Percentiles rank a stretch among this genome's conserved stretches.
phyloP scores from a whole-genome alignment of 2,797 vertebrate species.

The Monodelphis domestica region DNA sequence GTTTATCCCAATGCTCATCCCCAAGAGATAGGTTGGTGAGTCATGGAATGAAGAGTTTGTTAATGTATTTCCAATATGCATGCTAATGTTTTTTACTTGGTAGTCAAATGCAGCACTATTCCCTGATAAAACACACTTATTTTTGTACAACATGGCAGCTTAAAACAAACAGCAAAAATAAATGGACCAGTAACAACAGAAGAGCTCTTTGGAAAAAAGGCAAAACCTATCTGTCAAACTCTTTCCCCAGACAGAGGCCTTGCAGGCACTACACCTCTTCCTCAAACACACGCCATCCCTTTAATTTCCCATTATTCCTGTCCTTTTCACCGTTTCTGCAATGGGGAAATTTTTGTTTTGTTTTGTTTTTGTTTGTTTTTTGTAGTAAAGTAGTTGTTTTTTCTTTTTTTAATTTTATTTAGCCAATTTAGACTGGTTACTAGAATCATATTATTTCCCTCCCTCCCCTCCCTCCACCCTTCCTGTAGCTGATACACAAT shows the following conservation, averaged over 20 bases:
- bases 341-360: neutral
- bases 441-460: no score
- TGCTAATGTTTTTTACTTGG: conserved; percentile 62
- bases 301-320: neutral
- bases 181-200: neutral
- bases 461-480: no score
- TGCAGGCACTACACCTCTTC: neutral
- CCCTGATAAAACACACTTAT: neutral
- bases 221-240: neutral
- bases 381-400: no score
- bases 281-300: neutral
- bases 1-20: conserved; percentile 58
- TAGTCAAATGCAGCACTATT: conserved; percentile 16
- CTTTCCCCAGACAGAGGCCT: neutral
- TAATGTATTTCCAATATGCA: conserved; percentile 58
- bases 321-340: neutral
- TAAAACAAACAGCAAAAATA: conserved; percentile 40
- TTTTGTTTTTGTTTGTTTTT: no score
- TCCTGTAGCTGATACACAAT: no score
- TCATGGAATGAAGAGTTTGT: conserved; percentile 62
- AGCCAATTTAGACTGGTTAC: no score
- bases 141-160: conserved; percentile 15
- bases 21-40: conserved; percentile 71
- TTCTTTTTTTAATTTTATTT: no score
- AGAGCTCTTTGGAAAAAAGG: conserved; percentile 20